Base-by-base conservation (phyloP, 2,888 invertebrate species). In the Drosophila fulvimacula region DNA sequence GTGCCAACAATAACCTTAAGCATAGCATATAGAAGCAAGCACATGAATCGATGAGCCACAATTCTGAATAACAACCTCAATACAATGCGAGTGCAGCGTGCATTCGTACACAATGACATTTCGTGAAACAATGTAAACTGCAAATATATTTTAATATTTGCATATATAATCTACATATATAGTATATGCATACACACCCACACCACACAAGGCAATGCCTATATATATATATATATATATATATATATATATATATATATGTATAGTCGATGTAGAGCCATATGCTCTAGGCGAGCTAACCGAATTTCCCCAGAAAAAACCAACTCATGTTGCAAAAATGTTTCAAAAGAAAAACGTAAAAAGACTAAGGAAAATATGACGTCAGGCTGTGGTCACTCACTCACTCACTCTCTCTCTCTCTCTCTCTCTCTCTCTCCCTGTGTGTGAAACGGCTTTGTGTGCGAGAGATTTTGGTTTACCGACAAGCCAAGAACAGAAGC, bases 311-410 rank as follows among this genome's bases (percentile, higher is more conserved):
- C 67, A 73, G 81, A 83, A 88, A 83, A 79, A 86, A 72, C 65
- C 83, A 69, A 88, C 83, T 88, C 88, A 83, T 78, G 89, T 75
- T 83, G 89, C 73, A 86, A 88, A 83, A 73, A 83, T 83, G 71
- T 81, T 67, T 60, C 36, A 52, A 58, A 58, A 51, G 36, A 55
- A 69, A 76, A 66, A 74, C 75, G 63, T 58, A 59, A 73, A 48
- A 79, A 74, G 67, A 78, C 66, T 73, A 62, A 71, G 60, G 64
- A 76, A 87, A 89, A 89, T 73, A 87, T 85, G 89, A 85, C 89
- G 84, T 89, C 88, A 85, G 80, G 65, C 55, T 69, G 81, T 73
- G 83, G 77, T 72, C 79, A 79, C 49, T 66, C 63, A 30, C 30
- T 38, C 55, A 19, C 15, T 42, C 19, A 56, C 24, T 67, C 27